Evolutionary conservation across 2,113 vertebrate genomes (phyloP), one percentile per base, ranked within the genome.

Genomic region (Pedetes capensis): DNA sequence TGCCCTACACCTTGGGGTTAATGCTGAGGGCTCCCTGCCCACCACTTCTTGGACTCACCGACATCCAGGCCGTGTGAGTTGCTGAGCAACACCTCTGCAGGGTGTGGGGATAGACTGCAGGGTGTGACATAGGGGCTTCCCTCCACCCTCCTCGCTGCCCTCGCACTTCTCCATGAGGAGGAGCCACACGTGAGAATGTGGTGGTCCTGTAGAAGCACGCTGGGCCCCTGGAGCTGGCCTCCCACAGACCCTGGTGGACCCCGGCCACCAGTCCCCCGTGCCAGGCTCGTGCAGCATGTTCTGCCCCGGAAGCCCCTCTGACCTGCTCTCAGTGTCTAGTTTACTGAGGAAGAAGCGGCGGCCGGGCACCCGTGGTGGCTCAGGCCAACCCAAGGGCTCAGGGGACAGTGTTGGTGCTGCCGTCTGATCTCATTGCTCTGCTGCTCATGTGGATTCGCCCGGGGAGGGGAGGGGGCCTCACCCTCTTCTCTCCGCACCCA

Each of bases 291-390:
- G 51, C 37, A 66, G 13, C 25, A 44, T 25, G 55, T 72, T 44
- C 37, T 42, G 18, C 8, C 11, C 1, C 9, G 27, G 55, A 57
- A 44, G 51, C 39, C 18, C 10, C 53, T 3, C 53, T 3, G 25
- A 8, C 37, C 0, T 47, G 2, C 13, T 32, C 63, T 37, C 29
- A 9, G 0, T 7, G 23, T 0, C 9, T 10, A 18, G 16, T 4
- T 27, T 34, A 11, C 8, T 29, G 34, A 20, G 11, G 63, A 7
- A 44, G 17, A 53, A 10, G 13, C 2, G 6, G 3, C 0, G 9
- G 7, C 10, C 1, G 3, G 13, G 39, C n/a, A 6, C 2, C 0
- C 0, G 7, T 1, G n/a, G n/a, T n/a, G n/a, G 9, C n/a, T 53
- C 13, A 2, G 5, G 5, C 34, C 87, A 20, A 3, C n/a, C 27